Conservation (phyloP, 2,888 invertebrate genomes). For the Drosophila robusta region DNA sequence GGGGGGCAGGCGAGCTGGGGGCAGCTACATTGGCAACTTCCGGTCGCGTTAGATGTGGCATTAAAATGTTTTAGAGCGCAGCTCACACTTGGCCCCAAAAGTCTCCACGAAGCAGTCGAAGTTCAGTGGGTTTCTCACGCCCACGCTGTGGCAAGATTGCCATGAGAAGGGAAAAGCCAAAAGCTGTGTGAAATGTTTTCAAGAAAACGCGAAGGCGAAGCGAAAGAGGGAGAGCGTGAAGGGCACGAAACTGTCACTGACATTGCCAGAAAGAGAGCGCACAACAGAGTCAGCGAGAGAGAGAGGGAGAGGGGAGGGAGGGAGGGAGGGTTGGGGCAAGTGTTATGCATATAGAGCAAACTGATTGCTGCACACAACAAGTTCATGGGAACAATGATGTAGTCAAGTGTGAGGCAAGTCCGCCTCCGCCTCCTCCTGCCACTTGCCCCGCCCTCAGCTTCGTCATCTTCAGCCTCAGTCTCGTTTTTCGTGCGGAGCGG, state of each 20-base stretch:
- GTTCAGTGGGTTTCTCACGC: constrained; percentile 75
- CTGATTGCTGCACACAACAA: constrained; percentile 61
- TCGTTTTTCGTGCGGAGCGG: constrained; percentile 18
- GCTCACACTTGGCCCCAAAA: constrained; percentile 39
- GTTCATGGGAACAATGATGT: constrained; percentile 70
- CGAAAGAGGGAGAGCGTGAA: not conserved
- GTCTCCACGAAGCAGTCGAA: constrained; percentile 62
- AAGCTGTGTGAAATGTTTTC: constrained; percentile 65
- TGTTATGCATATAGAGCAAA: constrained; percentile 57
- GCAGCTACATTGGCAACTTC: constrained; percentile 61
- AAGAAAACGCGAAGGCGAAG: constrained; percentile 39
- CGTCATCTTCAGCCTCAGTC: constrained; percentile 20
- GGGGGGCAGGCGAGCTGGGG: not conserved
- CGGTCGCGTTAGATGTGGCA: constrained; percentile 58
- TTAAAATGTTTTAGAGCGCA: constrained; percentile 21
- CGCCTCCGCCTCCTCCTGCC: not conserved
- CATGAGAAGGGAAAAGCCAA: constrained; percentile 69
- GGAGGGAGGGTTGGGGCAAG: constrained; percentile 5
- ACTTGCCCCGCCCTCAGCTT: not conserved
- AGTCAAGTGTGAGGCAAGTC: constrained; percentile 65
- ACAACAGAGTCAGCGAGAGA: not conserved
- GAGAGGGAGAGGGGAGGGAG: constrained; percentile 6
- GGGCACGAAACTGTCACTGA: constrained; percentile 40
- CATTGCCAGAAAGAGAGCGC: constrained; percentile 6
- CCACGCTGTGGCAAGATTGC: constrained; percentile 61